These are phyloP conservation scores for Odontophorus gujanensis DNA, from an alignment of 2,113 vertebrate species.

Conservation along the genomic window DNA sequence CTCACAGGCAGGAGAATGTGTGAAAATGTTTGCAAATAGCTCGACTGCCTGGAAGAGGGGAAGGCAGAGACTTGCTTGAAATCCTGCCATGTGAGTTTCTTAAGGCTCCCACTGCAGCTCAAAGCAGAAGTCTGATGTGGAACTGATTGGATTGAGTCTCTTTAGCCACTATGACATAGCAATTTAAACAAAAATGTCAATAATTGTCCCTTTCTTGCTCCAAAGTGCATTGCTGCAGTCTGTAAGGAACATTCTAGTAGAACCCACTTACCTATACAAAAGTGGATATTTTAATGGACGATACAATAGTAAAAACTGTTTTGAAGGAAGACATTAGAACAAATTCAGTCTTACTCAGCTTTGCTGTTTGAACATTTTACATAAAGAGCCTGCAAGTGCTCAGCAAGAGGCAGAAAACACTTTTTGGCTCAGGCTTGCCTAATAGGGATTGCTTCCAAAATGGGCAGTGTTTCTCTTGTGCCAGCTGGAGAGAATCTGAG, in stretches of 20 bases:
- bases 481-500: not conserved
- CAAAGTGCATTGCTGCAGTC: not conserved
- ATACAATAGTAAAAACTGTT: not conserved
- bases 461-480: not conserved
- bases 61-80: not conserved
- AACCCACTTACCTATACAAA: not conserved
- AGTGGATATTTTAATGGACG: not conserved
- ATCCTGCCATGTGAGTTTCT: not conserved
- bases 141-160: not conserved
- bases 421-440: not conserved
- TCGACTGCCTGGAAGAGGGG: constrained; percentile 25
- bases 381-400: not conserved
- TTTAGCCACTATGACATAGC: not conserved
- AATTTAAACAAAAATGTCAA: not conserved
- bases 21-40: constrained; percentile 55
- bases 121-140: not conserved
- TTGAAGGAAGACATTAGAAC: not conserved
- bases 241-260: not conserved
- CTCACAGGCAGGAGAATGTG: constrained; percentile 24
- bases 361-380: not conserved
- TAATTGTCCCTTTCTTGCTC: not conserved
- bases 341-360: not conserved
- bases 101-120: not conserved
- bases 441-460: not conserved
- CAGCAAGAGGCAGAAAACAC: not conserved